Evolutionary conservation across 2,888 invertebrate genomes (phyloP), one percentile per base, ranked within the genome.

Genomic region (Cephus sareptanus): DNA sequence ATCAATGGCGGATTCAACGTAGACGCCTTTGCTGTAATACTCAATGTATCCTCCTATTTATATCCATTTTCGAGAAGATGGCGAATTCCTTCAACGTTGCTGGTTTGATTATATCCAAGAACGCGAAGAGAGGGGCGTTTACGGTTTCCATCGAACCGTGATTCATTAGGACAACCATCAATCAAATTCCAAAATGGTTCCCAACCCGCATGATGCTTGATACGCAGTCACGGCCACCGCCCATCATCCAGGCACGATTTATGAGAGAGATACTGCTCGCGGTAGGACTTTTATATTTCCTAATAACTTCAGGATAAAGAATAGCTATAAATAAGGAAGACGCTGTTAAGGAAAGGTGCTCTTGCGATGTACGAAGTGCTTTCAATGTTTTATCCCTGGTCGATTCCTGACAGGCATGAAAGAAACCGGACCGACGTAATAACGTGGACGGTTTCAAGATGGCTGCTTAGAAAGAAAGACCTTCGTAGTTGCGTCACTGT

Each of bases 131-230:
- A 71, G 31, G 71, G 71, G 34, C 71, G 71, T 71, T 71, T 71
- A 71, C 33, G 71, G 71, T 71, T 71, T 71, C 71, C 13, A 71
- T 71, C 71, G 71, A 56, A 34, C 71, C 31, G 77, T 79, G 75
- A 84, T 83, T 84, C 83, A 83, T 84, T 84, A 82, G 81, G 77
- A 77, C 76, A 74, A 79, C 81, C 79, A 83, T 84, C 81, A 81
- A 84, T 83, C 83, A 83, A 75, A 73, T 80, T 75, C 75, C 79
- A 73, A 83, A 84, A 84, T 80, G 80, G 75, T 75, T 75, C 74
- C 78, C 75, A 74, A 80, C 79, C 79, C 73, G 76, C 78, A 80
- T 75, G 79, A 79, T 68, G 77, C 76, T n/a, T 69, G 77, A 80
- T 81, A 77, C 75, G 70, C 79, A 73, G 79, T 79, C 75, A 79